A percentile compares a stretch with the other conserved stretches of the same genome.
These are phyloP conservation scores for Ctenochaetus hawaiiensis DNA, from an alignment of 2,797 vertebrate species.

Conservation along the genomic window DNA sequence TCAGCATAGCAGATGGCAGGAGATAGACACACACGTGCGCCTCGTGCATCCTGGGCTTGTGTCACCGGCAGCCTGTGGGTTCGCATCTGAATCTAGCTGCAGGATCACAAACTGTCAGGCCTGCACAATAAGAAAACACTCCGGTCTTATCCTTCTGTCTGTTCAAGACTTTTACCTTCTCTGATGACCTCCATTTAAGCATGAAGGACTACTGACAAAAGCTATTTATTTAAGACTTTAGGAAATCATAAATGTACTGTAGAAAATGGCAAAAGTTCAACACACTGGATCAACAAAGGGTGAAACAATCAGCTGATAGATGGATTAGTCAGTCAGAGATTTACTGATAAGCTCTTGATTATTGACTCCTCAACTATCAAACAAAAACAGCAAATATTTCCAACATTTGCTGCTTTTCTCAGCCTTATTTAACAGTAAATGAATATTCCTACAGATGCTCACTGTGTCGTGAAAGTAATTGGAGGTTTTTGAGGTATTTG, in stretches of 20 bases:
- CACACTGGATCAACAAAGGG: background rate
- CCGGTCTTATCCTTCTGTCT: too few species aligned
- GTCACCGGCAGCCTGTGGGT: conserved; percentile 34
- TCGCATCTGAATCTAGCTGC: conserved; percentile 42
- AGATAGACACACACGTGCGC: conserved; percentile 56
- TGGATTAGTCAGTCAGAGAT: background rate
- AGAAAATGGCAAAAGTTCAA: background rate
- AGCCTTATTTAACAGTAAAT: background rate
- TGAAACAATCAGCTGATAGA: conserved; percentile 2
- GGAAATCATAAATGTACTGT: background rate
- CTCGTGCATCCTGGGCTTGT: conserved; percentile 24
- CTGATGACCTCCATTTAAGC: background rate
- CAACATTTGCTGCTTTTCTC: background rate
- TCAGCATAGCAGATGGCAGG: conserved; percentile 73
- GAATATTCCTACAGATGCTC: background rate
- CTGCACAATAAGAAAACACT: background rate
- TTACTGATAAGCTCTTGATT: background rate
- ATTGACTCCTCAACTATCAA: background rate
- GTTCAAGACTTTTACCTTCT: background rate
- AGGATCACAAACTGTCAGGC: conserved; percentile 24
- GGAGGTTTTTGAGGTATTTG: background rate
- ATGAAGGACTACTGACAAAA: background rate
- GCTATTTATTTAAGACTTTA: background rate
- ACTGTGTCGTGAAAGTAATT: too few species aligned
- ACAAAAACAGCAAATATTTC: background rate